Percentiles rank a stretch among this genome's conserved stretches.
Evolutionary conservation across 2,113 vertebrate species (phyloP).

Genomic region (Cardinalis cardinalis): DNA sequence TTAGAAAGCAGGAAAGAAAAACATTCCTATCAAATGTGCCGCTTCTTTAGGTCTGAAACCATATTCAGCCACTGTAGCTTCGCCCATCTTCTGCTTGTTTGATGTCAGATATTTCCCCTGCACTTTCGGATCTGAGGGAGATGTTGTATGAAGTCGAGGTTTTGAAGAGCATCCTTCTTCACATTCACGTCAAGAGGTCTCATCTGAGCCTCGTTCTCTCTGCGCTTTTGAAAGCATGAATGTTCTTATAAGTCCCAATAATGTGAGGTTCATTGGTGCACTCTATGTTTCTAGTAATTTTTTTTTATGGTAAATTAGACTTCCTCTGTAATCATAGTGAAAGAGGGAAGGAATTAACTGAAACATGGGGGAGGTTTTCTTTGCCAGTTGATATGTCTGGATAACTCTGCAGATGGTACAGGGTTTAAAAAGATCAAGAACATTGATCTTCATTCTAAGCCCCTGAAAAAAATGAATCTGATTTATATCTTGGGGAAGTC

Average conservation of each 20-base stretch:
- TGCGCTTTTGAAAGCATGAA: background rate
- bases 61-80: background rate
- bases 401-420: background rate
- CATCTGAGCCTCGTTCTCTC: background rate
- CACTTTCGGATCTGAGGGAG: background rate
- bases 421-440: background rate
- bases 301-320: background rate
- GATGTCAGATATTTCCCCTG: background rate
- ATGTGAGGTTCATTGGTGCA: background rate
- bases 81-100: background rate
- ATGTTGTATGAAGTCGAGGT: background rate
- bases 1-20: background rate
- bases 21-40: background rate
- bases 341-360: background rate
- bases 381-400: background rate
- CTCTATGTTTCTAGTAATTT: background rate
- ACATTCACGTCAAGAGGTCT: background rate
- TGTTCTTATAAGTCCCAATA: background rate
- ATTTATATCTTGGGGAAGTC: background rate
- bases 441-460: background rate
- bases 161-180: accelerated
- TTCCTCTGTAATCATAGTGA: background rate
- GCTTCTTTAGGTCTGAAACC: background rate
- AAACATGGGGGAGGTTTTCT: background rate
- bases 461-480: background rate